phyloP scores from a whole-genome alignment of 2,888 invertebrate species.

The Malacosoma neustria region DNA sequence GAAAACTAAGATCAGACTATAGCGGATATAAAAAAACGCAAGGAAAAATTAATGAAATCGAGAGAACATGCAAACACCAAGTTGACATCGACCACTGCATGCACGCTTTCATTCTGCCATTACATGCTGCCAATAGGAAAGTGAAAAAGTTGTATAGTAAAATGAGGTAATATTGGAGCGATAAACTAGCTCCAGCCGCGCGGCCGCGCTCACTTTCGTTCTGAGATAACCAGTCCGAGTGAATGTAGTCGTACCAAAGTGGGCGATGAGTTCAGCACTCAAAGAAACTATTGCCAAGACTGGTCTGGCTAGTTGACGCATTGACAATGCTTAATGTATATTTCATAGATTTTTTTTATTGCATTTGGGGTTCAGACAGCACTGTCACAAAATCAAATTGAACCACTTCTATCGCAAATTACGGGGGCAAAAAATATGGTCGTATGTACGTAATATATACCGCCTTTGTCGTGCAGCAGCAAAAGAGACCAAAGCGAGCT shows the following conservation, averaged over 20 bases:
- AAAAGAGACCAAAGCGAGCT: too few species aligned
- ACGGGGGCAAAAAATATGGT: too few species aligned
- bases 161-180: constrained; percentile 53
- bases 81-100: constrained; percentile 31
- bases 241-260: constrained; percentile 1
- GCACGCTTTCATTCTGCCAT: constrained; percentile 55
- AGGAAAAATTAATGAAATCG: neutral
- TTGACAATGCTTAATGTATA: neutral
- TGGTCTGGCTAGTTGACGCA: neutral
- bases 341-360: too few species aligned
- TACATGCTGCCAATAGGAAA: constrained; percentile 38
- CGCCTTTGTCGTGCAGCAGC: too few species aligned
- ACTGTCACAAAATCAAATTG: too few species aligned
- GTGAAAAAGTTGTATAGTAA: constrained; percentile 54
- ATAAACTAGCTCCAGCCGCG: constrained; percentile 39
- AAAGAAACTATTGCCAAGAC: neutral
- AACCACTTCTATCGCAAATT: too few species aligned
- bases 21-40: too few species aligned
- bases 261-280: neutral
- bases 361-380: too few species aligned
- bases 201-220: constrained; percentile 56
- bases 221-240: constrained; percentile 24
- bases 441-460: too few species aligned
- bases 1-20: too few species aligned
- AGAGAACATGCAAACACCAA: neutral